phyloP scores from a whole-genome alignment of 2,797 vertebrate genomes.

The Rhinophrynus dorsalis region DNA sequence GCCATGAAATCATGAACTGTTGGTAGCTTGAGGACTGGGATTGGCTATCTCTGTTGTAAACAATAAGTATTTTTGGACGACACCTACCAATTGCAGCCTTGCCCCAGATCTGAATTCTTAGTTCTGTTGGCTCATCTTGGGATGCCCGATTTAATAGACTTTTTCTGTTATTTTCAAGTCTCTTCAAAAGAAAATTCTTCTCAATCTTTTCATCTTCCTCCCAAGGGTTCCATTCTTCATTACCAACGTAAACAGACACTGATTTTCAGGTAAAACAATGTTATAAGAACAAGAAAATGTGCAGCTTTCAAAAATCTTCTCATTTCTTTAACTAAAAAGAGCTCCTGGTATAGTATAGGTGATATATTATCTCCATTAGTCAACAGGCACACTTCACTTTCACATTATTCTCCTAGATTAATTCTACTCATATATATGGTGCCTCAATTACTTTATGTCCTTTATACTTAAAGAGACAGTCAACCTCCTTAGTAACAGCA shows the following conservation, averaged over 20 bases:
- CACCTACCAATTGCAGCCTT: conserved; percentile 93
- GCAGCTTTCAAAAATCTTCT: background rate
- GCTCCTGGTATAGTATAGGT: too few species aligned
- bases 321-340: background rate
- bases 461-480: too few species aligned
- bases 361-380: too few species aligned
- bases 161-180: conserved; percentile 75
- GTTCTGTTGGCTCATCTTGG: conserved; percentile 69
- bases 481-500: too few species aligned
- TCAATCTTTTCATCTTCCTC: conserved; percentile 84
- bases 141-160: conserved; percentile 67
- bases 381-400: too few species aligned
- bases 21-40: too few species aligned
- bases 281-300: background rate
- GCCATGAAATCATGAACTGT: too few species aligned
- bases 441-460: too few species aligned
- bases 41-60: too few species aligned
- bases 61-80: too few species aligned
- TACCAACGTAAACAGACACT: conserved; percentile 66
- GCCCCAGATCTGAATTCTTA: conserved; percentile 91
- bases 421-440: too few species aligned
- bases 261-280: conserved; percentile 32
- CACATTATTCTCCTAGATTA: too few species aligned
- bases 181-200: conserved; percentile 70
- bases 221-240: conserved; percentile 94